phyloP scores from a whole-genome alignment of 1,140 invertebrate species.

The Drosophila busckii region DNA sequence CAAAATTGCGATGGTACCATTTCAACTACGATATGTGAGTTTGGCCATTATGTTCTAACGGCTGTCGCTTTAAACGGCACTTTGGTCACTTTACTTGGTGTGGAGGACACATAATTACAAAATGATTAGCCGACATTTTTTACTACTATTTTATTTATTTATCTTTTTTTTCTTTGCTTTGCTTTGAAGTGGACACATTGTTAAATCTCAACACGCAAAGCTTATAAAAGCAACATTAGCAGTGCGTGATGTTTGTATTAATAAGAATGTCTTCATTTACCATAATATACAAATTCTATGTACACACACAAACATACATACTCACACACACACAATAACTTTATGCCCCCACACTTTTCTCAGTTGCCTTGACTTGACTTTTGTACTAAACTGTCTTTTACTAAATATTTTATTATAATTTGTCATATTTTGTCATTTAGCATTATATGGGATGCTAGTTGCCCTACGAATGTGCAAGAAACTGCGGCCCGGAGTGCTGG shows the following conservation, averaged over 20 bases:
- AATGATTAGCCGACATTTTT: constrained; percentile 31
- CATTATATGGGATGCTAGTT: constrained; percentile 72
- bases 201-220: constrained; percentile 56
- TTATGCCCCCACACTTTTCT: no score
- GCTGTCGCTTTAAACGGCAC: no score
- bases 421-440: constrained; percentile 72
- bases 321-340: no score
- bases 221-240: constrained; percentile 54
- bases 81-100: no score
- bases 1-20: no score
- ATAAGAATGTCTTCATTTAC: constrained; percentile 15
- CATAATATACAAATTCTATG: background rate
- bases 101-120: constrained; percentile 41
- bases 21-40: no score
- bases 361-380: no score
- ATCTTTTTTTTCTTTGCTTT: constrained; percentile 7
- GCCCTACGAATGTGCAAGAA: constrained; percentile 5
- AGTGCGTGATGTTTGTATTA: constrained; percentile 66
- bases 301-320: background rate
- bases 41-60: no score
- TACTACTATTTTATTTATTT: constrained; percentile 19
- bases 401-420: constrained; percentile 55
- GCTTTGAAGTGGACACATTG: constrained; percentile 15
- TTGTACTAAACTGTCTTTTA: background rate
- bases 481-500: background rate